Percentiles rank a stretch among this genome's conserved stretches.
phyloP scores from a whole-genome alignment of 2,888 invertebrate genomes.

The Idaea straminata region DNA sequence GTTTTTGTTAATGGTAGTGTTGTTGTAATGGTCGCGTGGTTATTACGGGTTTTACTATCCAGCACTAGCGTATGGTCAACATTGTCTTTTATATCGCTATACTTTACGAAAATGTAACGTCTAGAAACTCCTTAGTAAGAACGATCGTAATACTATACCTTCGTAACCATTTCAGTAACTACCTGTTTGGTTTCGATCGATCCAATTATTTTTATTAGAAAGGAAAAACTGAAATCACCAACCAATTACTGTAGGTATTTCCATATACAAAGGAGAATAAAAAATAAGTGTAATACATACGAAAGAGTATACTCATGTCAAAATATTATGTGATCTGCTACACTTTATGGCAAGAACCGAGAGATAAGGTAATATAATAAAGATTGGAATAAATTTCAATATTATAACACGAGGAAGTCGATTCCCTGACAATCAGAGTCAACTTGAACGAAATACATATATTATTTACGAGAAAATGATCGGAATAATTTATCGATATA shows the following conservation, averaged over 20 bases:
- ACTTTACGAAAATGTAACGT: neutral
- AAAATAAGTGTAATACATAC: neutral
- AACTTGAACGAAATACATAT: constrained; percentile 42
- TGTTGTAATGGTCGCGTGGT: neutral
- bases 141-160: neutral
- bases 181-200: neutral
- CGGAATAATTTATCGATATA: constrained; percentile 51
- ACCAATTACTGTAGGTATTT: neutral
- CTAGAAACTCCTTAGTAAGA: neutral
- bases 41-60: neutral
- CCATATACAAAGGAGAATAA: neutral
- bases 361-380: neutral
- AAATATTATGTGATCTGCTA: neutral
- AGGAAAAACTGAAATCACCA: neutral
- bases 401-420: constrained; percentile 3
- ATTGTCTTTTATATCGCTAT: constrained; percentile 1
- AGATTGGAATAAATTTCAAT: constrained; percentile 2
- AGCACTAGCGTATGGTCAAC: constrained; percentile 1
- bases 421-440: constrained; percentile 23
- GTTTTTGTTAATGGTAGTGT: neutral
- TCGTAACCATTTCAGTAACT: neutral
- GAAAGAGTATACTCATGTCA: neutral
- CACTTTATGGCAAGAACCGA: neutral
- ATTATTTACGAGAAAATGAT: constrained; percentile 45
- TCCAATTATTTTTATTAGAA: neutral